A percentile compares a stretch with the other conserved stretches of the same genome.
These are phyloP conservation scores for Phoebastria nigripes DNA, from an alignment of 2,797 vertebrate species.

Conservation along the genomic window DNA sequence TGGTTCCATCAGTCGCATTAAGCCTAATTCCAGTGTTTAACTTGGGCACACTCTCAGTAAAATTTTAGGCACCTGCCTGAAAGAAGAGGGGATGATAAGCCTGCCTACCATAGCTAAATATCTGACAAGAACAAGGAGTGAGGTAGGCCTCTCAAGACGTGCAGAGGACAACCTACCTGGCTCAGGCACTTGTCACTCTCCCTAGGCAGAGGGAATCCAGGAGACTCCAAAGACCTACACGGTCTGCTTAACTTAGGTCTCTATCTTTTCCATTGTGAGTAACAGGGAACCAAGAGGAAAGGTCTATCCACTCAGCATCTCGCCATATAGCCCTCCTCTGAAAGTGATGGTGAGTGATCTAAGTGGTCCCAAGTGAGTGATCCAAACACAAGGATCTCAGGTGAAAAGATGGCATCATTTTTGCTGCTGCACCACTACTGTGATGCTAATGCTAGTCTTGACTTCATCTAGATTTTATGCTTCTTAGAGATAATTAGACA, in stretches of 20 bases:
- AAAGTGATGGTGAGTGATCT: neutral
- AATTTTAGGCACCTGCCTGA: neutral
- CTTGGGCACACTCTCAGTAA: neutral
- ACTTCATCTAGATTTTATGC: neutral
- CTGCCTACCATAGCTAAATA: neutral
- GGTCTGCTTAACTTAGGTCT: neutral
- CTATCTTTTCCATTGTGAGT: neutral
- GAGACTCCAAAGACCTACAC: neutral
- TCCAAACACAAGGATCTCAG: neutral
- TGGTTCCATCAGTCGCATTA: neutral
- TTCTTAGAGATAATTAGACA: neutral
- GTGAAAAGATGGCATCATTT: neutral
- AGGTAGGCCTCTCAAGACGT: neutral
- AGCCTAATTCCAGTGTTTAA: neutral
- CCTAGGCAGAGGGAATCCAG: neutral
- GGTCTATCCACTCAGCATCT: neutral
- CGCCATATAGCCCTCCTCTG: neutral
- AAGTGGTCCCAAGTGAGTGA: neutral
- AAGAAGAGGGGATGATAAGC: neutral
- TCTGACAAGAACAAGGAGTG: neutral
- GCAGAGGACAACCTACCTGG: neutral
- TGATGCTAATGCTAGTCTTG: neutral
- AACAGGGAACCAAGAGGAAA: neutral
- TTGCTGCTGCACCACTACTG: neutral
- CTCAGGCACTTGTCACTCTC: neutral